These are phyloP conservation scores for Aselliscus stoliczkanus DNA, from an alignment of 2,797 vertebrate genomes.

Conservation along the genomic window DNA sequence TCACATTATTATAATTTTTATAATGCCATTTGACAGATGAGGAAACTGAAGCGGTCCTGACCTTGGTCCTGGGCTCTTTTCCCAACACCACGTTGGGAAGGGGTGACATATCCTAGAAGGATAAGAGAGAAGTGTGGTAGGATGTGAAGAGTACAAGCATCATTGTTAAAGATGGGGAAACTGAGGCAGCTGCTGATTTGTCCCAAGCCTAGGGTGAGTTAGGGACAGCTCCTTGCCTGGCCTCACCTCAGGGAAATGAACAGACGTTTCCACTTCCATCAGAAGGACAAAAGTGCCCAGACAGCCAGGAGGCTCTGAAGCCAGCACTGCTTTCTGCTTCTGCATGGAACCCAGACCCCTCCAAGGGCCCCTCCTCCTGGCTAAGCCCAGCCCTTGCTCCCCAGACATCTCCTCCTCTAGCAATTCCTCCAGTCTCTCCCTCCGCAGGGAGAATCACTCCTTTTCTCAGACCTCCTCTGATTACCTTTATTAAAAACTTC, in stretches of 20 bases:
- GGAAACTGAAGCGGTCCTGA: neutral
- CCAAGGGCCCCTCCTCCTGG: neutral
- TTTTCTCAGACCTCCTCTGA: neutral
- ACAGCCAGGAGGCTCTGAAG: neutral
- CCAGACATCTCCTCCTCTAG: rapidly evolving
- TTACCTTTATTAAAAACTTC: neutral
- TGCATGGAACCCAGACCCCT: neutral
- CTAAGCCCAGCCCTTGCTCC: neutral
- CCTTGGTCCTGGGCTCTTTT: neutral
- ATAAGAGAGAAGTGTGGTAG: neutral
- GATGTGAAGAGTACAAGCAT: neutral
- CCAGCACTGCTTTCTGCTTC: neutral
- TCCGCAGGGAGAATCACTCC: too few species aligned
- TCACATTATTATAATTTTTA: neutral
- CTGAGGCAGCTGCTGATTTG: neutral
- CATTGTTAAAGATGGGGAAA: neutral
- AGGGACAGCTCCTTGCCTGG: neutral
- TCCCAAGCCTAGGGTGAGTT: neutral
- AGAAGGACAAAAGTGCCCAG: neutral
- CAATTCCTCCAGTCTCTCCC: neutral
- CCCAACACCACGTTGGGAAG: rapidly evolving
- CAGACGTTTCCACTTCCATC: neutral
- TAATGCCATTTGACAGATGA: neutral
- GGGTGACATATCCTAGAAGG: neutral
- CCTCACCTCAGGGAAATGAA: neutral